A percentile compares a stretch with the other conserved stretches of the same genome.
Evolutionary conservation across 2,113 vertebrate genomes (phyloP).

Genomic region (Notarius quadriscutis): DNA sequence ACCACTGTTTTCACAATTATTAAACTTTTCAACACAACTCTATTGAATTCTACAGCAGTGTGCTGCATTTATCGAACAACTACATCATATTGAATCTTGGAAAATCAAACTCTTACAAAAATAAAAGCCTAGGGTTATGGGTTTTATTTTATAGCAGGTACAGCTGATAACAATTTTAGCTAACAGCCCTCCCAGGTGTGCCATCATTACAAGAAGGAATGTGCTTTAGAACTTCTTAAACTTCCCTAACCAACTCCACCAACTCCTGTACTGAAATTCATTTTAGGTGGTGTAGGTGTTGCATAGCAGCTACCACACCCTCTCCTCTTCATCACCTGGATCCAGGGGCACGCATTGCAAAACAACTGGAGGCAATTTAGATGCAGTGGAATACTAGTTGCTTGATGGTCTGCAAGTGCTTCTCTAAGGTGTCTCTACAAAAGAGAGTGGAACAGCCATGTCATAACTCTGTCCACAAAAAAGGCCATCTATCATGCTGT

Average conservation of each 20-base stretch:
- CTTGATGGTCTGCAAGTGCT: too few relatives aligned
- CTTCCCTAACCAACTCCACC: neutral
- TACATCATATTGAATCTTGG: neutral
- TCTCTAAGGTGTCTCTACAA: too few relatives aligned
- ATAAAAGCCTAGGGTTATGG: neutral
- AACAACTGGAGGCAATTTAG: too few relatives aligned
- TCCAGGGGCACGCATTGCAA: too few relatives aligned
- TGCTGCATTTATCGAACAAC: neutral
- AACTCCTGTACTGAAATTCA: too few relatives aligned
- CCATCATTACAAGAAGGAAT: neutral
- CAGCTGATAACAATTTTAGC: neutral
- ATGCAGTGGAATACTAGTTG: too few relatives aligned
- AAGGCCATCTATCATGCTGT: too few relatives aligned
- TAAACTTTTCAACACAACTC: neutral
- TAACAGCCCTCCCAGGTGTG: neutral
- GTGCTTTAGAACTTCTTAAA: neutral
- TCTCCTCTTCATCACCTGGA: too few relatives aligned
- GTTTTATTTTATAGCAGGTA: neutral
- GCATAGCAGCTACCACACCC: too few relatives aligned
- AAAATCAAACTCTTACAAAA: neutral
- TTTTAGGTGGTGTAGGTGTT: too few relatives aligned
- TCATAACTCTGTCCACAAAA: too few relatives aligned
- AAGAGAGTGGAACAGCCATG: too few relatives aligned
- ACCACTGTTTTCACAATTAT: neutral
- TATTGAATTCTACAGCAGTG: neutral